A percentile compares a stretch with the other conserved stretches of the same genome.
Conservation (phyloP, 2,113 vertebrate genomes). For the Sceloporus undulatus region DNA sequence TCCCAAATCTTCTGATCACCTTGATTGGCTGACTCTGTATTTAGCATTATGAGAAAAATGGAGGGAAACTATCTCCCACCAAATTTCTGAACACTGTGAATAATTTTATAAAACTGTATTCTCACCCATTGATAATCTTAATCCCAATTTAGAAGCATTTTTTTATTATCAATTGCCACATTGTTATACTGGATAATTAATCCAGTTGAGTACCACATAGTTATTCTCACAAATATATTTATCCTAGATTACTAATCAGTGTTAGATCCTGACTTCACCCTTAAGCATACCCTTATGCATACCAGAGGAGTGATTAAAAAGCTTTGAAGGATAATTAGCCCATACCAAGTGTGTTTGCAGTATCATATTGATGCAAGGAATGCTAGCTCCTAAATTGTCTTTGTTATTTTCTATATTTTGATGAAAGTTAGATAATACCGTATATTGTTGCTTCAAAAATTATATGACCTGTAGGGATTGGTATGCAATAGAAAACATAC, state of each 20-base stretch:
- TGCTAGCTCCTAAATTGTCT: neutral
- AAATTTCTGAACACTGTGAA: neutral
- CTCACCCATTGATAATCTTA: neutral
- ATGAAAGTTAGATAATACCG: neutral
- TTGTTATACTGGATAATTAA: neutral
- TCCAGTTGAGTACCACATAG: neutral
- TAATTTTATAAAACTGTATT: neutral
- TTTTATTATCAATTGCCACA: neutral
- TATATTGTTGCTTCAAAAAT: neutral
- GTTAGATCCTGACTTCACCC: neutral
- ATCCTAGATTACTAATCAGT: neutral
- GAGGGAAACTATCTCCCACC: neutral
- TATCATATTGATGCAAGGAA: neutral
- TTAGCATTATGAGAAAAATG: neutral
- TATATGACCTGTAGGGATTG: slow-evolving; percentile 27
- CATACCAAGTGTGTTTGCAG: neutral
- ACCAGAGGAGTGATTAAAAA: neutral
- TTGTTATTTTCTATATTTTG: neutral
- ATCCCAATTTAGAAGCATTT: neutral
- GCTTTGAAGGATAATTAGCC: slow-evolving; percentile 4
- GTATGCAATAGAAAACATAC: slow-evolving; percentile 16
- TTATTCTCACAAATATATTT: neutral
- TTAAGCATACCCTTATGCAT: slow-evolving; percentile 4
- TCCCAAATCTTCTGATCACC: neutral
- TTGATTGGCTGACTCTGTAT: neutral